phyloP scores from a whole-genome alignment of 1,140 invertebrate genomes.

The Hylaeus volcanicus region DNA sequence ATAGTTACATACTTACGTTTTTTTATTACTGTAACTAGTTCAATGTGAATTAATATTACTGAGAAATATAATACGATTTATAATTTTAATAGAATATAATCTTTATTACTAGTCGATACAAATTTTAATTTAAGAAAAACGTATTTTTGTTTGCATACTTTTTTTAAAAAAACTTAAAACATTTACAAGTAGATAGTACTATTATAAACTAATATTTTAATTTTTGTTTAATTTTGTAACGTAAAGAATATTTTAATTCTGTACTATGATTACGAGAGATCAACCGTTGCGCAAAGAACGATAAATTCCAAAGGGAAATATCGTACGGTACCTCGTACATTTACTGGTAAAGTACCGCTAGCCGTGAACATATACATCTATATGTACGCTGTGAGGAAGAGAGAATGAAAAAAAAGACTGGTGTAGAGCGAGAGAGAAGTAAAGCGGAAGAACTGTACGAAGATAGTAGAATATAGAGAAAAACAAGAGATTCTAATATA shows the following conservation, averaged over 20 bases:
- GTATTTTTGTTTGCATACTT: not conserved
- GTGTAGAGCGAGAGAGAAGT: slow-evolving; percentile 45
- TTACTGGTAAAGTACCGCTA: slow-evolving; percentile 74
- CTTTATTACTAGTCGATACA: not conserved
- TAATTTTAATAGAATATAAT: not conserved
- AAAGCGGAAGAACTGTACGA: slow-evolving; percentile 52
- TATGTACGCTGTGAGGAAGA: slow-evolving; percentile 21
- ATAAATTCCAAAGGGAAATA: slow-evolving; percentile 66
- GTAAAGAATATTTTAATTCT: slow-evolving; percentile 8
- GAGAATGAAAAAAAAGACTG: slow-evolving; percentile 43
- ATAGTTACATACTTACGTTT: not conserved
- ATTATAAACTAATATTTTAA: not conserved
- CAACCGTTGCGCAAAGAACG: slow-evolving; percentile 52
- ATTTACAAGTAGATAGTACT: not conserved
- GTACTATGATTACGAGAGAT: slow-evolving; percentile 40
- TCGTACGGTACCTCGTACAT: slow-evolving; percentile 70
- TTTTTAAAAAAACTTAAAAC: not conserved
- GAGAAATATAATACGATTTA: not conserved
- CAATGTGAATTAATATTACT: not conserved
- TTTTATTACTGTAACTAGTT: not conserved
- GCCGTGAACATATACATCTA: slow-evolving; percentile 42
- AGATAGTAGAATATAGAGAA: slow-evolving; percentile 38
- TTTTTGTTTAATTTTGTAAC: not conserved
- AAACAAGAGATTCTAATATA: slow-evolving; percentile 29
- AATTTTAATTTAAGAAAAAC: not conserved